Evolutionary conservation across 1,140 invertebrate genomes (phyloP), one percentile per base, ranked within the genome.

Genomic region (Adelges cooleyi): DNA sequence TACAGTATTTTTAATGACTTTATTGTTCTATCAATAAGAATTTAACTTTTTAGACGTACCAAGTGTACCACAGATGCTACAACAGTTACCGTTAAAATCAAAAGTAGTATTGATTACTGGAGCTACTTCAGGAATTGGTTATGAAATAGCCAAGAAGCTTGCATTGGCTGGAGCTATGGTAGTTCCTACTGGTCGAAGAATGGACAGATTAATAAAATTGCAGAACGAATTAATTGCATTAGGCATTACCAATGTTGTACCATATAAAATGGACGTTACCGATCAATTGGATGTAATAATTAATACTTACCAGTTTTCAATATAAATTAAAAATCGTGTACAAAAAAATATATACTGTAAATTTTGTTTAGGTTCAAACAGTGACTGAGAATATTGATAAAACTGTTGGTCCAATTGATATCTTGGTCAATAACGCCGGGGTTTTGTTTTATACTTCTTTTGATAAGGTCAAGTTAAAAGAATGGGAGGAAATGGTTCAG

Each of bases 91-190:
- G 3, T 49, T 72, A 33, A 44, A 49, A 6, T 67, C 67, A n/a
- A 71, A 69, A 68, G 67, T 71, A 29, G 56, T 68, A n/a, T 33
- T 72, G 4, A 69, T 72, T 8, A 72, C 71, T 1, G 71, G 71
- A 10, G 69, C 70, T 13, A 70, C 70, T 2, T 71, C 71, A 11
- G 71, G 71, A n/a, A 72, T 72, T 29, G 71, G 71, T n/a, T 67
- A 66, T 11, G 67, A 50, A 15, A 68, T 72, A 25, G 68, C 66
- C 11, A 56, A 68, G 40, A 52, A 53, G 13, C 36, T 72, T 17
- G 71, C 70, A 22, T 17, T 44, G 29, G 49, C 56, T 40, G 71
- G 71, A 40, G 70, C 70, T 23, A 67, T 65, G 22, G 71, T 71
- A 0, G 68, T 67, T n/a, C 52, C 69, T n/a, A 67, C 66, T 44